A percentile compares a stretch with the other conserved stretches of the same genome.
Evolutionary conservation across 2,113 vertebrate genomes (phyloP).

Genomic region (Paramisgurnus dabryanus): DNA sequence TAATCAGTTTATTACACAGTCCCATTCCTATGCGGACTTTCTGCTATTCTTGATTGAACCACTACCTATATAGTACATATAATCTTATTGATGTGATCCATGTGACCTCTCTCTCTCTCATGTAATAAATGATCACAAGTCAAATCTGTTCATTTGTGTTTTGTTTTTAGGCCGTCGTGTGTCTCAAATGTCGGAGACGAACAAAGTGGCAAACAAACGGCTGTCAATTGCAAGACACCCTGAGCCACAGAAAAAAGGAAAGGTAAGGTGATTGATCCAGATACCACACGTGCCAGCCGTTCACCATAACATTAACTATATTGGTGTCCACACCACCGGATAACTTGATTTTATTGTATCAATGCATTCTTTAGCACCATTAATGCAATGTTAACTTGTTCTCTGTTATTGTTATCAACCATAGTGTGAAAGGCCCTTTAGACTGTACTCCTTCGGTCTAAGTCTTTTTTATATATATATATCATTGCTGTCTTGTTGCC

Average conservation of each 20-base stretch:
- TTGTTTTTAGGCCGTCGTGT: constrained; percentile 76
- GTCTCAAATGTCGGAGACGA: constrained; percentile 78
- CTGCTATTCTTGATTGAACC: too few relatives aligned
- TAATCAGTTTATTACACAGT: too few relatives aligned
- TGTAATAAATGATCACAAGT: neutral
- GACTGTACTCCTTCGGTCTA: too few relatives aligned
- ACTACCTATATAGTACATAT: neutral
- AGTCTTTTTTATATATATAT: neutral
- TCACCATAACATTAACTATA: too few relatives aligned
- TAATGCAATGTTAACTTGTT: too few relatives aligned
- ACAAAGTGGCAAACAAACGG: constrained; percentile 83
- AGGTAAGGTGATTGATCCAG: constrained; percentile 70
- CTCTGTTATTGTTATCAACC: too few relatives aligned
- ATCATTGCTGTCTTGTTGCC: neutral
- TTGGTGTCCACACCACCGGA: too few relatives aligned
- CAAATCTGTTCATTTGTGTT: neutral
- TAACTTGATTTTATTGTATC: too few relatives aligned
- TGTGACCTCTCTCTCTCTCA: neutral
- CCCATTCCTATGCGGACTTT: too few relatives aligned
- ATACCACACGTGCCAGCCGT: neutral
- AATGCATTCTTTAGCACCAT: too few relatives aligned
- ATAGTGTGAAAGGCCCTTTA: too few relatives aligned
- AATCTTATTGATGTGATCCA: neutral
- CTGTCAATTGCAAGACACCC: constrained; percentile 78
- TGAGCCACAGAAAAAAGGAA: constrained; percentile 81